A percentile compares a stretch with the other conserved stretches of the same genome.
Conservation (phyloP, 1,140 invertebrate genomes). For the Pachypsylla venusta region DNA sequence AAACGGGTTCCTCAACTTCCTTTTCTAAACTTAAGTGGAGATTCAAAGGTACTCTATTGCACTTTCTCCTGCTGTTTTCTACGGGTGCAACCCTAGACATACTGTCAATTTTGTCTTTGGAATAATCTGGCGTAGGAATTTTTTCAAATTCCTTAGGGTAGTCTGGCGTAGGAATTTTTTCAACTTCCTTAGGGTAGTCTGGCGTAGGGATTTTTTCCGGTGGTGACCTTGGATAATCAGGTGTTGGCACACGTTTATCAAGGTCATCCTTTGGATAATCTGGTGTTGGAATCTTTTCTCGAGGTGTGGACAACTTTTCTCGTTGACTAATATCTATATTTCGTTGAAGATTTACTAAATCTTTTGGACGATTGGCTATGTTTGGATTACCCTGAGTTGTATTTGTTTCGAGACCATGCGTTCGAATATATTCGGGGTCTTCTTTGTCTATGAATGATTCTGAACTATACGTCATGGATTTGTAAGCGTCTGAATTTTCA, state of each 20-base stretch:
- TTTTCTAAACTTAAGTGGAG: constrained; percentile 22
- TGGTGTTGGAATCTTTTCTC: neutral
- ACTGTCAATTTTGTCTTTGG: constrained; percentile 12
- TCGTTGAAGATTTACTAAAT: no score
- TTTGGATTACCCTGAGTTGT: constrained; percentile 4
- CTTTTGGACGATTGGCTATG: no score
- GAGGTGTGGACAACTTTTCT: no score
- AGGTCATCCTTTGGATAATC: neutral
- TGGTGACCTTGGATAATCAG: neutral
- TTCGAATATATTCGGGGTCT: constrained; percentile 4
- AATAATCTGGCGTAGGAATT: neutral
- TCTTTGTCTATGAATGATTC: constrained; percentile 5
- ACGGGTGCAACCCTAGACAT: constrained; percentile 34
- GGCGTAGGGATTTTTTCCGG: neutral
- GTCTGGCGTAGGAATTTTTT: neutral
- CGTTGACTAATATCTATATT: no score
- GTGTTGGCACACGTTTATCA: neutral
- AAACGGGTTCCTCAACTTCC: constrained; percentile 19
- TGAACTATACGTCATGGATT: neutral
- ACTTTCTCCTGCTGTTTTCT: constrained; percentile 34
- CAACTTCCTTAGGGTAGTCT: neutral
- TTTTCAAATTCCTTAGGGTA: neutral
- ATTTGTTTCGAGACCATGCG: neutral
- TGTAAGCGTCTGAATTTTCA: neutral
- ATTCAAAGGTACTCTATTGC: neutral